These are phyloP conservation scores for Euzophera pinguis DNA, from an alignment of 2,888 invertebrate species.

Conservation along the genomic window DNA sequence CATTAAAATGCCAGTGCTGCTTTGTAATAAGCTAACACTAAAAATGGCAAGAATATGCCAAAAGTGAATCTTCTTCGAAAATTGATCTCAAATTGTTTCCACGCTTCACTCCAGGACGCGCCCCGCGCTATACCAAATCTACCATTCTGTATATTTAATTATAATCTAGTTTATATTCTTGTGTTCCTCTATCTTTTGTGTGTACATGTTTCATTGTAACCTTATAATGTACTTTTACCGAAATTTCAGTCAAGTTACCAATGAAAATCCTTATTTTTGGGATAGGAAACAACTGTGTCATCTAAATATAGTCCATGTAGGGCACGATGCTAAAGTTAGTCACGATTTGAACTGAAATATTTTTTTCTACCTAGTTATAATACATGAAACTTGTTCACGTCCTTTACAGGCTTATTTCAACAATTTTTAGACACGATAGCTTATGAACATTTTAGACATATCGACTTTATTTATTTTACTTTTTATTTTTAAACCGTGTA, in stretches of 20 bases:
- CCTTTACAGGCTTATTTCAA: no score
- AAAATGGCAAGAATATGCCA: constrained; percentile 22
- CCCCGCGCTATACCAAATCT: constrained; percentile 70
- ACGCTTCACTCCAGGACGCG: constrained; percentile 43
- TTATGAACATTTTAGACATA: no score
- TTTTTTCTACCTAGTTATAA: not conserved
- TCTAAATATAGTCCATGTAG: not conserved
- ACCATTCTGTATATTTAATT: constrained; percentile 62
- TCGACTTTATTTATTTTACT: no score
- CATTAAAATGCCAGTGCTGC: no score
- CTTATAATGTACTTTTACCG: constrained; percentile 19
- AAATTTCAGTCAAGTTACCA: constrained; percentile 29
- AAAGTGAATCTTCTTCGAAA: constrained; percentile 51
- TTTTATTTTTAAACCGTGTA: no score
- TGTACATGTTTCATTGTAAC: constrained; percentile 28
- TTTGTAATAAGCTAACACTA: no score
- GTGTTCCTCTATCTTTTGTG: constrained; percentile 69
- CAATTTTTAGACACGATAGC: no score
- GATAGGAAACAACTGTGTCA: constrained; percentile 10
- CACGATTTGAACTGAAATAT: not conserved
- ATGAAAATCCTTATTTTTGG: constrained; percentile 17
- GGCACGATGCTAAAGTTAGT: not conserved
- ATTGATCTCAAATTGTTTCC: constrained; percentile 63
- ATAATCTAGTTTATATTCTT: constrained; percentile 50
- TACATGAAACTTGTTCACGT: no score